These are phyloP conservation scores for Sebastes trivittatus DNA, from an alignment of 2,797 vertebrate genomes.

Conservation along the genomic window DNA sequence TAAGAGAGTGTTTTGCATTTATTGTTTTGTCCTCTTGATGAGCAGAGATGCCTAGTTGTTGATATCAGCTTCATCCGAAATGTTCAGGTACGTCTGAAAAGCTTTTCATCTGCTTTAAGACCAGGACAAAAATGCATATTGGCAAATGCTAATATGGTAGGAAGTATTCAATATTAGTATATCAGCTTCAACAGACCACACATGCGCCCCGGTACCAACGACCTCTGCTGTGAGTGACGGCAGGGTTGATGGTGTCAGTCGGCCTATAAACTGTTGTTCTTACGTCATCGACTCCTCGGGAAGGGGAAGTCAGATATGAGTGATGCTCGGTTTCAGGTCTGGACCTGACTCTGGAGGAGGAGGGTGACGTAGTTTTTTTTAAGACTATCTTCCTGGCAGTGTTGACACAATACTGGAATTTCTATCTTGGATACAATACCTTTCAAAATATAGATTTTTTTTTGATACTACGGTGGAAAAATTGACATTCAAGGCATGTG, in stretches of 20 bases:
- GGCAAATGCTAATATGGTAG: conserved; percentile 6
- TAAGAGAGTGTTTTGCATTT: not conserved
- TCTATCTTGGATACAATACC: too few species aligned
- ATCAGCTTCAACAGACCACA: not conserved
- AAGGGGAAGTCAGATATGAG: not conserved
- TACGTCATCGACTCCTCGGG: not conserved
- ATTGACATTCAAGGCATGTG: too few species aligned
- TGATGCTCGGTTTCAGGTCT: conserved; percentile 22
- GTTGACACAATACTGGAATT: too few species aligned
- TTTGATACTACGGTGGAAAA: too few species aligned
- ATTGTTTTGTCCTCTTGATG: not conserved
- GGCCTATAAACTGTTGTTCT: conserved; percentile 19
- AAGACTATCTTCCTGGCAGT: too few species aligned
- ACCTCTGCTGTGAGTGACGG: not conserved
- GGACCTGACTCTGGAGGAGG: conserved; percentile 19
- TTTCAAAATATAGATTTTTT: too few species aligned
- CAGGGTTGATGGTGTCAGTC: not conserved
- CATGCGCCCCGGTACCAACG: not conserved
- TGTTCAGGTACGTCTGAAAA: not conserved
- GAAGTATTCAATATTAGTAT: not conserved
- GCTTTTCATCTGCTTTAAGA: not conserved
- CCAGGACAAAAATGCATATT: not conserved
- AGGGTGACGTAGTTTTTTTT: not conserved
- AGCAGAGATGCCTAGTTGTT: not conserved
- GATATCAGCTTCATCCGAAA: not conserved